These are phyloP conservation scores for Pitta sordida DNA, from an alignment of 2,113 vertebrate genomes.

Conservation along the genomic window DNA sequence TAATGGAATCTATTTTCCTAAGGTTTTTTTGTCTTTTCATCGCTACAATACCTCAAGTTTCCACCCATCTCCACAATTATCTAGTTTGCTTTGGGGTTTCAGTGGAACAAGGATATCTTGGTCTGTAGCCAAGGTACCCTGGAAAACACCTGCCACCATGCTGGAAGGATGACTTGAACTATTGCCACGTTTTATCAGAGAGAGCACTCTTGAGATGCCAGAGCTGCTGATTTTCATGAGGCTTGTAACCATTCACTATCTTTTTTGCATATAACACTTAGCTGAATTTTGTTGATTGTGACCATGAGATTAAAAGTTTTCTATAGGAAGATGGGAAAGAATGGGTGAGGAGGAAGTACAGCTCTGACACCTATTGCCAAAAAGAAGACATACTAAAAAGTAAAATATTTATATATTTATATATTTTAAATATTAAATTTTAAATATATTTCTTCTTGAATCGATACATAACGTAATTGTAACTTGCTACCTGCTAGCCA, in stretches of 20 bases:
- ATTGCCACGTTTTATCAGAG: not conserved
- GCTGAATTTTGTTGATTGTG: not conserved
- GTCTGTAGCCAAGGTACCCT: not conserved
- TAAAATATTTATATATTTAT: no score
- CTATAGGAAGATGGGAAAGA: not conserved
- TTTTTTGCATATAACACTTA: not conserved
- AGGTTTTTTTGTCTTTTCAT: not conserved
- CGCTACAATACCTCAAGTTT: not conserved
- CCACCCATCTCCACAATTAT: not conserved
- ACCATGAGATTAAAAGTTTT: not conserved
- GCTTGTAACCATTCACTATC: not conserved
- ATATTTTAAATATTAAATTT: no score
- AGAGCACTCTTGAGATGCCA: not conserved
- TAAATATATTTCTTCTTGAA: not conserved
- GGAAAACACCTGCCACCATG: not conserved
- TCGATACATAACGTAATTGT: not conserved
- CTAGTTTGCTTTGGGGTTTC: not conserved
- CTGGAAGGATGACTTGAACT: not conserved
- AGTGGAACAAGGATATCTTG: not conserved
- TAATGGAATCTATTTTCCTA: not conserved
- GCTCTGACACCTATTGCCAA: not conserved
- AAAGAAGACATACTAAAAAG: not conserved
- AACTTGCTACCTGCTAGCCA: not conserved
- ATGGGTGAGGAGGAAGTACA: not conserved
- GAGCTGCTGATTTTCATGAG: not conserved